Evolutionary conservation across 2,888 invertebrate species (phyloP).

Genomic region (Biston stratarius): DNA sequence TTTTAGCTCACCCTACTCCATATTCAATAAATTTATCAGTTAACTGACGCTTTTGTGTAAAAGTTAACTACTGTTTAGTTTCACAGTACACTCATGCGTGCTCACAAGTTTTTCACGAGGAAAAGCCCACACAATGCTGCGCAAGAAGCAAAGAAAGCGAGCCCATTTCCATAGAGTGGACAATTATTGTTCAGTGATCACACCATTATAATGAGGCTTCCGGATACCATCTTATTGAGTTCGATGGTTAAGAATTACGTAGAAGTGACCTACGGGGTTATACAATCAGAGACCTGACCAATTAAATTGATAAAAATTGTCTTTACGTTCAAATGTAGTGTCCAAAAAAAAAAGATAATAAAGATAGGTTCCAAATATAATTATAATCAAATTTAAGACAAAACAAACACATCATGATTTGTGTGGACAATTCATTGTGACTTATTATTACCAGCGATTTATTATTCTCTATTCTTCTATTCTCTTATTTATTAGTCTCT

Average conservation of each 20-base stretch:
- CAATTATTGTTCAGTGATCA: constrained; percentile 75
- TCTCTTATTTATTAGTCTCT: too few relatives aligned
- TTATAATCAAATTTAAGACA: too few relatives aligned
- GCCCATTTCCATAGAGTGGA: constrained; percentile 67
- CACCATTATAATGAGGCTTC: constrained; percentile 62
- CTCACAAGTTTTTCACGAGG: constrained; percentile 77
- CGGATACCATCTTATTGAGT: constrained; percentile 64
- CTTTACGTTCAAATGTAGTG: too few relatives aligned
- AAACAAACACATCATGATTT: too few relatives aligned
- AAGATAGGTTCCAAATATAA: too few relatives aligned
- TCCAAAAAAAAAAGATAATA: too few relatives aligned
- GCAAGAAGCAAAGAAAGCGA: constrained; percentile 74
- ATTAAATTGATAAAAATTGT: background rate
- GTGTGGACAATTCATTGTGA: too few relatives aligned
- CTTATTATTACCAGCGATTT: too few relatives aligned
- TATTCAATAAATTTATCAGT: too few relatives aligned
- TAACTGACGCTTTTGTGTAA: constrained; percentile 3
- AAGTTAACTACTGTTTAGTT: constrained; percentile 35
- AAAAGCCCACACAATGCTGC: constrained; percentile 74
- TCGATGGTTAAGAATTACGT: constrained; percentile 21
- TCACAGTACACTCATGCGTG: constrained; percentile 44
- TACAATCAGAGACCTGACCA: background rate
- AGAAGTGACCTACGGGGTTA: constrained; percentile 19
- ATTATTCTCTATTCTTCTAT: too few relatives aligned
- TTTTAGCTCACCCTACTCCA: too few relatives aligned